Evolutionary conservation across 2,113 vertebrate species (phyloP), one percentile per base, ranked within the genome.

Genomic region (Heliornis fulica): DNA sequence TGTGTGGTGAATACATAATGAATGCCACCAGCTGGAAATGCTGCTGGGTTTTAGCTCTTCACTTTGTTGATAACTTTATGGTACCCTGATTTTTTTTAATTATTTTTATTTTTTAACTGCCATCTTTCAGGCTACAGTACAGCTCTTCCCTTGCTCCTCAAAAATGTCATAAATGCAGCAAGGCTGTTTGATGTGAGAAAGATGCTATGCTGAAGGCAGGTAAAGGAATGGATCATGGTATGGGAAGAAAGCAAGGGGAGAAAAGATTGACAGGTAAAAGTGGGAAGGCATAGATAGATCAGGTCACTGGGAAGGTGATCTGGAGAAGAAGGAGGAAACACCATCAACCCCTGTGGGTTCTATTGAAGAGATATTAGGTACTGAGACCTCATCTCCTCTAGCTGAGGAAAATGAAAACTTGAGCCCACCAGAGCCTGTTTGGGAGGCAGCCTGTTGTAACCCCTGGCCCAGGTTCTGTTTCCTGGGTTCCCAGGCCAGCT

Each of bases 1-100:
- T 92, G 70, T 80, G 90, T 2, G 5, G 21, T 87, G 94, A 82
- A 94, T 95, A 11, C 61, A 29, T 92, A 90, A 96, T 93, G 93
- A 94, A 53, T 13, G 11, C 22, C 36, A 21, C 26, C 0, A 76
- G 83, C 78, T 94, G 90, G 32, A 68, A 90, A 93, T 36, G 36
- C 84, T 84, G 25, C 76, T 87, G 48, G 0, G 51, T 95, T 91
- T 86, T 63, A 32, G 10, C 60, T 88, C 50, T 86, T 84, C 14
- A 5, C 72, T 89, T 88, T 88, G 64, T 83, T 75, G 78, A 71
- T 72, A 80, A 88, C 85, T 90, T 88, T 15, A 80, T 50, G 68
- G 43, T 32, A 34, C 46, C 18, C 28, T 80, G 40, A 10, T 32
- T 29, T 53, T 46, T 11, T 50, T 22, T 22, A 36, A 25, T 26